phyloP scores from a whole-genome alignment of 2,888 invertebrate species.

The Callimorpha dominula region DNA sequence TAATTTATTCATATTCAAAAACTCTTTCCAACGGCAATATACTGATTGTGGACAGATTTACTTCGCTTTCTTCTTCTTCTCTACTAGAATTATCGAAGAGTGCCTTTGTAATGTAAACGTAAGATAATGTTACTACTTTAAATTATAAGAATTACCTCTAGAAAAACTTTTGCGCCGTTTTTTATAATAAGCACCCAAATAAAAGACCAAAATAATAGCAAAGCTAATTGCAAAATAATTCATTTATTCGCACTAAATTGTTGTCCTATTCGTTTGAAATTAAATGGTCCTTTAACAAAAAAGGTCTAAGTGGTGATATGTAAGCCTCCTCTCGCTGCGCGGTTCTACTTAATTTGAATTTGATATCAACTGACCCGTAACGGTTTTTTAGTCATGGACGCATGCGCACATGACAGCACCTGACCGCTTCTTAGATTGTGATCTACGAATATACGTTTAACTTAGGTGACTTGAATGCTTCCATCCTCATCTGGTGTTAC shows the following conservation, averaged over 20 bases:
- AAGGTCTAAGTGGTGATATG: background rate
- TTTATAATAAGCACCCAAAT: no score
- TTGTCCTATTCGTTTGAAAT: background rate
- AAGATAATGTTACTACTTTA: no score
- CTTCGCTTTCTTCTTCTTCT: no score
- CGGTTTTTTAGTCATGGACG: conserved; percentile 37
- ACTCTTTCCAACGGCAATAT: no score
- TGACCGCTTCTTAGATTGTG: conserved; percentile 40
- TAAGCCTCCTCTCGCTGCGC: background rate
- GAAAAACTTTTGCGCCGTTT: no score
- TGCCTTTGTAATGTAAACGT: no score
- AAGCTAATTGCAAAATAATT: no score
- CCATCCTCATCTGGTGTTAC: background rate
- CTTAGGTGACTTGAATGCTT: conserved; percentile 26
- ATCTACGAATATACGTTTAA: conserved; percentile 45
- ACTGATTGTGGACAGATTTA: no score
- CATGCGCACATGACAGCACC: conserved; percentile 27
- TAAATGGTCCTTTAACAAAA: background rate
- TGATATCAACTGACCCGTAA: conserved; percentile 49
- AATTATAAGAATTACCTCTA: no score
- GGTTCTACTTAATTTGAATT: conserved; percentile 41
- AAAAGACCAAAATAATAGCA: no score
- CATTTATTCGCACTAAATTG: background rate
- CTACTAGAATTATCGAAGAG: no score
- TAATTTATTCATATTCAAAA: no score